These are phyloP conservation scores for Trichosurus vulpecula DNA, from an alignment of 2,797 vertebrate genomes.

Conservation along the genomic window DNA sequence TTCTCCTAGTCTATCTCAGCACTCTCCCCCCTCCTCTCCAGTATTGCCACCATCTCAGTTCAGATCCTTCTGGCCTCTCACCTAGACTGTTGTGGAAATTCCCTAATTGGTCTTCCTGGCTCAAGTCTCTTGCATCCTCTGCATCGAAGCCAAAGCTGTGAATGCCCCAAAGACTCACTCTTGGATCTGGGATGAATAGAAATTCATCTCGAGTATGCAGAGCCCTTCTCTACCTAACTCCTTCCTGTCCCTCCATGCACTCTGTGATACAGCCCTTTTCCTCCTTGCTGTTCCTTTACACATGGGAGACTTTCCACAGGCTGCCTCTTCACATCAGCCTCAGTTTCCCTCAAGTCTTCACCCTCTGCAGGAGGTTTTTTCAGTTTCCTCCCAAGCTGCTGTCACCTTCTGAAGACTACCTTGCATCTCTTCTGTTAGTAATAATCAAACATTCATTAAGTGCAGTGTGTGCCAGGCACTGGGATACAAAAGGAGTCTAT, in stretches of 20 bases:
- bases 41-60: not conserved
- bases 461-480: not conserved
- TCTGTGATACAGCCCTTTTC: not conserved
- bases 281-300: not conserved
- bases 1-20: not conserved
- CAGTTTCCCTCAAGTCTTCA: not conserved
- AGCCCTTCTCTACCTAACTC: not conserved
- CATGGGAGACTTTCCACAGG: not conserved
- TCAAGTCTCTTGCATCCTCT: not conserved
- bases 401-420: no score
- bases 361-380: not conserved
- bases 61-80: not conserved
- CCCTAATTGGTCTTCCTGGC: not conserved
- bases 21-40: not conserved
- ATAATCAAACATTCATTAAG: not conserved
- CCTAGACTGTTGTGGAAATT: not conserved
- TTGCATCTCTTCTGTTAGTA: not conserved
- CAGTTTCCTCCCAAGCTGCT: not conserved
- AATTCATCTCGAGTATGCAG: not conserved
- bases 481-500: no score
- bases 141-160: not conserved
- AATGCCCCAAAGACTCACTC: not conserved
- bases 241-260: not conserved
- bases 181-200: not conserved
- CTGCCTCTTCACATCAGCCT: not conserved